phyloP scores from a whole-genome alignment of 2,797 vertebrate species.

The Melanotaenia parkinsoni region DNA sequence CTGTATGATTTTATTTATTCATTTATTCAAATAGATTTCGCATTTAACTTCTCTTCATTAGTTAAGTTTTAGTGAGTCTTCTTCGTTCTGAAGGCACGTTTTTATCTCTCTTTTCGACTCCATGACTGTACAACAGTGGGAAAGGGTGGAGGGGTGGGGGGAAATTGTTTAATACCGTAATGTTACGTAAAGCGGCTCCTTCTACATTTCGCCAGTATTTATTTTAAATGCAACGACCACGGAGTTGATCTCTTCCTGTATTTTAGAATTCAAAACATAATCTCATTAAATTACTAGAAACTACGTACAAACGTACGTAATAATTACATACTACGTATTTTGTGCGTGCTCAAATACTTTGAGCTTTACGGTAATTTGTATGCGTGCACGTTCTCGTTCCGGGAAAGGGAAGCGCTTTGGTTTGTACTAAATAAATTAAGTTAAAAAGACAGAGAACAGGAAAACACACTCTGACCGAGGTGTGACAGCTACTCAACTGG shows the following conservation, averaged over 20 bases:
- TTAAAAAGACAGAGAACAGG: slow-evolving; percentile 16
- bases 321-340: neutral
- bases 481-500: slow-evolving; percentile 21
- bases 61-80: neutral
- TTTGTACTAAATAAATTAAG: slow-evolving; percentile 2
- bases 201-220: neutral
- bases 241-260: rapidly evolving
- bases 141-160: neutral
- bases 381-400: slow-evolving; percentile 58
- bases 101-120: neutral
- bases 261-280: rapidly evolving
- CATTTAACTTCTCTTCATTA: neutral
- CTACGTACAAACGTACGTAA: no score
- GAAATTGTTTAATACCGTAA: slow-evolving; percentile 63
- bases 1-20: neutral
- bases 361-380: slow-evolving; percentile 44
- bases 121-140: neutral
- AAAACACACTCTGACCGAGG: slow-evolving; percentile 13
- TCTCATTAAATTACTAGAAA: neutral
- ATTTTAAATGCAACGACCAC: rapidly evolving
- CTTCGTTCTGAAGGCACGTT: neutral
- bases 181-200: rapidly evolving
- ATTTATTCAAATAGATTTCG: neutral
- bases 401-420: slow-evolving; percentile 64
- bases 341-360: neutral